Percentiles rank a stretch among this genome's conserved stretches.
Evolutionary conservation across 1,140 invertebrate species (phyloP).

Genomic region (Temnothorax nylanderi): DNA sequence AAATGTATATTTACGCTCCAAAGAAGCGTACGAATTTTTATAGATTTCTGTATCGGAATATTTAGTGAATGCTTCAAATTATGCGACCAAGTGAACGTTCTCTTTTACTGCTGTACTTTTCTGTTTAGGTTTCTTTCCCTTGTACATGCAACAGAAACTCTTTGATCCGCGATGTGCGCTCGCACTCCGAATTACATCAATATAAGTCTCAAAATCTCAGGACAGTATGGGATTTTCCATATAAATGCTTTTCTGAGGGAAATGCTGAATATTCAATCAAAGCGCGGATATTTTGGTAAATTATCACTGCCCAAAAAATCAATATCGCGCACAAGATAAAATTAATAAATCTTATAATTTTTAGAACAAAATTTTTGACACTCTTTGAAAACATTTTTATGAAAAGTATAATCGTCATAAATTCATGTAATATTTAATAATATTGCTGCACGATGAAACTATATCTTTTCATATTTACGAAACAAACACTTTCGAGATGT

Average conservation of each 20-base stretch:
- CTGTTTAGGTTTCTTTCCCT: not conserved
- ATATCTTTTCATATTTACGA: not conserved
- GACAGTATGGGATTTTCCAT: not conserved
- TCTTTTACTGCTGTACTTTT: not conserved
- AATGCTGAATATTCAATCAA: not conserved
- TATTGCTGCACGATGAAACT: not conserved
- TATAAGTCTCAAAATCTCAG: not conserved
- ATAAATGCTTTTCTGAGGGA: not conserved
- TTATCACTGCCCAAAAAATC: not conserved
- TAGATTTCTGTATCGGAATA: not conserved
- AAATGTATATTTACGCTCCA: not conserved
- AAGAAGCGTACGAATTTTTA: not conserved
- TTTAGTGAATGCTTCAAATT: conserved; percentile 24
- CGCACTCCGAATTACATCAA: not conserved
- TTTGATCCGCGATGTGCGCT: conserved; percentile 30
- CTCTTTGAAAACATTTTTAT: not conserved
- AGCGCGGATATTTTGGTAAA: not conserved
- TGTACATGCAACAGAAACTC: not conserved
- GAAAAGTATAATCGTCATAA: not conserved
- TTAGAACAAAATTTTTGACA: not conserved
- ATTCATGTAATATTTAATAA: not conserved
- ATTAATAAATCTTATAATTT: not conserved
- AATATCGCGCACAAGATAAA: not conserved
- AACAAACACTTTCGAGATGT: not conserved
- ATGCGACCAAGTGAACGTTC: not conserved